Evolutionary conservation across 2,113 vertebrate genomes (phyloP), one percentile per base, ranked within the genome.

Genomic region (Mastomys coucha): DNA sequence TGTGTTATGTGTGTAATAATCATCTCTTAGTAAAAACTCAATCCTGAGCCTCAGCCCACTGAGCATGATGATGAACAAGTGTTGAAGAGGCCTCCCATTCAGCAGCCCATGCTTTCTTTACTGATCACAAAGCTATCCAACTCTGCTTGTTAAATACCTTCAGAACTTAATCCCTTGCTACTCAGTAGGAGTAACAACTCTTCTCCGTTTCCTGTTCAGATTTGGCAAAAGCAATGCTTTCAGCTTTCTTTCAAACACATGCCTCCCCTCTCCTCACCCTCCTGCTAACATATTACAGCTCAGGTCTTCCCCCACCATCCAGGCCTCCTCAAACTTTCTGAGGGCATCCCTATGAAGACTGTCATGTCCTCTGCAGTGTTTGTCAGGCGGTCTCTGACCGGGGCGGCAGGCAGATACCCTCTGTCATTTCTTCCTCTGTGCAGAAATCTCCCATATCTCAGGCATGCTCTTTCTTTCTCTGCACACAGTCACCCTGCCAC

Each of bases 401-500:
- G 56, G 33, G 56, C 45, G 28, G 0, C 24, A 12, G 1, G n/a
- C 24, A 58, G 51, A 10, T 53, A 36, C 36, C 49, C 36, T 49
- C 36, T 8, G 42, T 11, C 7, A 20, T 42, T 88, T 63, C 39
- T 85, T 77, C 7, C n/a, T 24, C 17, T 58, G 0, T 10, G 13
- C 1, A 1, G 4, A 28, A 28, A 26, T 69, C 31, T 63, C 45
- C 17, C 8, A 1, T 28, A 16, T 33, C 39, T 22, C 22, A 16
- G 45, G 70, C 49, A 17, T 19, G 33, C 42, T 4, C 13, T 45
- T 67, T 42, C 12, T 24, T 3, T 45, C 53, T 2, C 22, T 17
- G 4, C 7, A 4, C 24, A 3, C 51, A 2, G 0, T 8, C 39
- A 14, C 36, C 0, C 31, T 2, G 11, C 14, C 7, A 24, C 16